Evolutionary conservation across 2,113 vertebrate genomes (phyloP), one percentile per base, ranked within the genome.

Genomic region (Gila orcuttii): DNA sequence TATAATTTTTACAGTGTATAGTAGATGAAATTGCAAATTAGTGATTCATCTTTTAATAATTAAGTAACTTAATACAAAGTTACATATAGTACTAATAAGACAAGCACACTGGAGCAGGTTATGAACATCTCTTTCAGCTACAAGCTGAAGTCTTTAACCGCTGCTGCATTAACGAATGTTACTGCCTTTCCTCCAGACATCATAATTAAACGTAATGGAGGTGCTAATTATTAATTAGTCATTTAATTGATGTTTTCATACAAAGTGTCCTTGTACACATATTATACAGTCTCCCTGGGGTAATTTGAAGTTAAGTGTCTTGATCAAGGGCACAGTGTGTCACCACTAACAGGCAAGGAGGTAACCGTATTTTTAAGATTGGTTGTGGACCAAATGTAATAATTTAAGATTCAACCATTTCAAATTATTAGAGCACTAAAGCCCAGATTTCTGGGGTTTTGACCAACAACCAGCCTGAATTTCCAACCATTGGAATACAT

Each of bases 211-310:
- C 6, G 6, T 60, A 80, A 39, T 80, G 36, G 23, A 80, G 36
- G 33, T 64, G 78, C 21, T 62, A 64, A 62, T 80, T 64, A 60
- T 81, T 81, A 66, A 66, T 81, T 66, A 66, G 79, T 66, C 15
- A 47, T 50, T 66, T 66, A 47, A 39, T n/a, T 36, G 39, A 81
- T 81, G 59, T 9, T 81, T 81, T 81, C 17, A 81, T 31, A 45
- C 79, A 47, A 81, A 28, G 23, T 50, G 57, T 23, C 60, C 57
- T 62, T n/a, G 50, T 55, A 39, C 36, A 45, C 7, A 11, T 62
- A 80, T 11, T 79, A 77, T 62, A 19, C 23, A 80, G 42, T 28
- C 42, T 77, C 75, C 75, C 50, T 21, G 47, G 75, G 25, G 25
- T 31, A 50, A 55, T 42, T 42, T 79, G 13, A n/a, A 28, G 57